phyloP scores from a whole-genome alignment of 2,113 vertebrate genomes.

The Lutjanus erythropterus region DNA sequence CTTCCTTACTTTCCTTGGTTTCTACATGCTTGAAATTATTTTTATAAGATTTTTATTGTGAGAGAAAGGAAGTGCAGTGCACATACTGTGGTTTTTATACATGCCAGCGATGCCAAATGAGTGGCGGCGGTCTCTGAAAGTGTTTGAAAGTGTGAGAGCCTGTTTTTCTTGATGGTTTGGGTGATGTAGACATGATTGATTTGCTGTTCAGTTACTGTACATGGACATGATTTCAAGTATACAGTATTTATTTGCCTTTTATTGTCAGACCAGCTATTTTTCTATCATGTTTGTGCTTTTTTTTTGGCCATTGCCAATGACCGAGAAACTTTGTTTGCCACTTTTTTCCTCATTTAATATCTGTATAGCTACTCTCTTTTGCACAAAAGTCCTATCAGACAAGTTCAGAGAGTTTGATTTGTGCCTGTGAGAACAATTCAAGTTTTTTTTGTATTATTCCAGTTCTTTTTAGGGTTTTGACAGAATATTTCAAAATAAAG shows the following conservation, averaged over 20 bases:
- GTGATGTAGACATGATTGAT: conserved; percentile 41
- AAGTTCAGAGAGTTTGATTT: conserved; percentile 47
- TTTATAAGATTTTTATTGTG: conserved; percentile 66
- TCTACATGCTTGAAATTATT: conserved; percentile 67
- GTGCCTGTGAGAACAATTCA: conserved; percentile 13
- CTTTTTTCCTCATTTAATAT: conserved; percentile 21
- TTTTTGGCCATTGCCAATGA: conserved; percentile 19
- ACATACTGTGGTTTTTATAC: conserved; percentile 62
- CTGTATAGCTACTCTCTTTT: conserved; percentile 58
- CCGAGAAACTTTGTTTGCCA: conserved; percentile 32
- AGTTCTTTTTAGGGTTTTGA: conserved; percentile 38
- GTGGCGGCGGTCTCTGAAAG: conserved; percentile 20
- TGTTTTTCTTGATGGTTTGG: conserved; percentile 40
- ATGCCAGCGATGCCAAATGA: conserved; percentile 10
- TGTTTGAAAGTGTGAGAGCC: conserved; percentile 48
- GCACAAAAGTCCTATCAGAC: conserved; percentile 56
- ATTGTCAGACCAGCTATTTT: conserved; percentile 48
- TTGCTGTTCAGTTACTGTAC: conserved; percentile 13
- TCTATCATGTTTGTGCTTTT: conserved; percentile 47
- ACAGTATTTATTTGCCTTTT: conserved; percentile 62
- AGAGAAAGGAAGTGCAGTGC: conserved; percentile 74
- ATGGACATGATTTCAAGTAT: conserved; percentile 33
- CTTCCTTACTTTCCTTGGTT: no score
- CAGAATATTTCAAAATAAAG: conserved; percentile 60
- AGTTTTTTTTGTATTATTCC: conserved; percentile 50